Evolutionary conservation across 2,797 vertebrate species (phyloP), one percentile per base, ranked within the genome.

Genomic region (Pangasius larnaudii): DNA sequence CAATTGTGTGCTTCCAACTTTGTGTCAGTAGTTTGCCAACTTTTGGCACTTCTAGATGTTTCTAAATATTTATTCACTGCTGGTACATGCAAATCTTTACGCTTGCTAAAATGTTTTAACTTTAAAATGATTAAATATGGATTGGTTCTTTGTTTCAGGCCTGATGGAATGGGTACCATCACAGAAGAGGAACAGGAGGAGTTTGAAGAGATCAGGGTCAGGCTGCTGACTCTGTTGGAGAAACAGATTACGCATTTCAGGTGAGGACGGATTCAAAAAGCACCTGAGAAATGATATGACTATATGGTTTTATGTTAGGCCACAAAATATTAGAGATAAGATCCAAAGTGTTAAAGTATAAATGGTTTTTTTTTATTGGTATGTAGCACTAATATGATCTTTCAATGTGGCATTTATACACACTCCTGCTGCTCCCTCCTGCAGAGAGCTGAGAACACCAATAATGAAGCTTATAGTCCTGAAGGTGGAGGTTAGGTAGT

Each of bases 181-280:
- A 97, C 97, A n/a, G 51, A 95, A 92, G 97, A 98, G 93, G 98
- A 99, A 91, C 97, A 96, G 88, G 96, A 98, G 59, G 95, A 95
- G 51, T 99, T 99, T 95, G 97, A 98, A 77, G 95, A 97, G 79
- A 95, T 98, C 93, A 97, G 97, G 93, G 95, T 95, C 83, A 96
- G 97, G 84, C 96, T 99, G 85, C 93, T 97, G 59, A 91, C 93
- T 46, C 96, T 99, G 87, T 94, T 99, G 89, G 98, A 99, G 93
- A 97, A 97, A 91, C 98, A 99, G 92, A 98, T 99, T 95, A 97
- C 97, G 82, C 98, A 99, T 93, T 99, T 99, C 89, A 97, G 98
- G 98, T 99, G 94, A 86, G 81, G 10, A 67, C 13, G 7, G 16
- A 30, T 86, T 33, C 0, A 53, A 27, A 86, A 74, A 16, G 14